Evolutionary conservation across 2,797 vertebrate species (phyloP), one percentile per base, ranked within the genome.

Genomic region (Delichon dasypus): DNA sequence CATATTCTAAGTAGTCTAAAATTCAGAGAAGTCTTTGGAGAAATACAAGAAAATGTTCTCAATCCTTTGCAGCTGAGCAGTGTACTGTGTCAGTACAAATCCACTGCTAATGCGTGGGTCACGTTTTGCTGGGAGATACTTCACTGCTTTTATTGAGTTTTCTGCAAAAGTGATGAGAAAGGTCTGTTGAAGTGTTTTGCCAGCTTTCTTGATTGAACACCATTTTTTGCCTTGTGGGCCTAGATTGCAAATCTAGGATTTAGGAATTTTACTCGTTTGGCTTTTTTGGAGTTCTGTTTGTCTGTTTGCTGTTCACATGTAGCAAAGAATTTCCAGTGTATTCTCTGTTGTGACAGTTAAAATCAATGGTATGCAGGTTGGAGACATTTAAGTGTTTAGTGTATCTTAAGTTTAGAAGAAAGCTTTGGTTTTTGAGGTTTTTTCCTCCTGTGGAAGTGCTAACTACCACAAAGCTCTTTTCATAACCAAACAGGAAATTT

Each of bases 381-480:
- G 36, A 61, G 5, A 1, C 3, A 2, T 57, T 26, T 9, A 71
- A 65, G 9, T 40, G 27, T 58, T 68, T 3, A 29, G 11, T 27
- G 4, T 75, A 44, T 32, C 8, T 68, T 47, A 71, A 72, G 18
- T 53, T 51, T 44, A 80, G 65, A 50, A 77, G 14, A 29, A 74
- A 71, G 3, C 26, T 27, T 40, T 50, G 7, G 22, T 10, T 3
- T 21, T 32, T 10, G 19, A 12, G 2, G 1, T 2, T 21, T 55
- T 30, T 25, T 57, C 21, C 1, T 6, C 0, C 25, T 34, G 6
- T 88, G n/a, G 11, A 81, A 62, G 25, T 57, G 29, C 30, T 47
- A n/a, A 53, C 11, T 74, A 10, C 19, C 48, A 10, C 8, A n/a
- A 10, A 64, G 50, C 23, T 66, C 19, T 55, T 65, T 85, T 51